Evolutionary conservation across 2,888 invertebrate genomes (phyloP).

Genomic region (Polymixis flavicincta): DNA sequence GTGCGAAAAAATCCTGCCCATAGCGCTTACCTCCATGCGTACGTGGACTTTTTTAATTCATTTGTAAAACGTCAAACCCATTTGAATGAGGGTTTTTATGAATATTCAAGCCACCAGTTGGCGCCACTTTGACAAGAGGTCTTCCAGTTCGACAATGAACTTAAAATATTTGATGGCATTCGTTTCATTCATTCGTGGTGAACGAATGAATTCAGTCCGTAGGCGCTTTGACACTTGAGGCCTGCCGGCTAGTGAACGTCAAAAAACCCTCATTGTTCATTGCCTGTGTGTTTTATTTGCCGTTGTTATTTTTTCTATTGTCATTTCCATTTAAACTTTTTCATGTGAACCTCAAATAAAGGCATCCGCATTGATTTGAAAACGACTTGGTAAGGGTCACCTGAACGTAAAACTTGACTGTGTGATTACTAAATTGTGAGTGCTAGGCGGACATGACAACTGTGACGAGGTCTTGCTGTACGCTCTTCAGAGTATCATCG

Average conservation of each 20-base stretch:
- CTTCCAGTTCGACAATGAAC: too few species aligned
- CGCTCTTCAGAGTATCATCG: conserved; percentile 18
- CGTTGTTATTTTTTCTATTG: not conserved
- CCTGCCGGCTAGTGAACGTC: too few species aligned
- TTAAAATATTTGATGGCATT: too few species aligned
- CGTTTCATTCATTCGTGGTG: too few species aligned
- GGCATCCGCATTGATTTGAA: not conserved
- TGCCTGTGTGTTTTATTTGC: conserved; percentile 24
- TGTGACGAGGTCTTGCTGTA: not conserved
- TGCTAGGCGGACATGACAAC: not conserved
- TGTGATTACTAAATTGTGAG: not conserved
- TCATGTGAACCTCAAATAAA: not conserved
- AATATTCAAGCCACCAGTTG: too few species aligned
- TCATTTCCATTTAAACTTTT: not conserved
- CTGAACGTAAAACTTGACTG: not conserved
- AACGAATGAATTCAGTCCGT: too few species aligned
- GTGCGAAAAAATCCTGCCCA: too few species aligned
- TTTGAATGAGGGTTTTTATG: too few species aligned
- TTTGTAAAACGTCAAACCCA: conserved; percentile 22
- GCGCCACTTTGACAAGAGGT: too few species aligned
- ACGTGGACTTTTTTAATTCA: not conserved
- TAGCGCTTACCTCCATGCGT: too few species aligned
- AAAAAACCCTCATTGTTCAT: too few species aligned
- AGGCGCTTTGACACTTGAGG: too few species aligned
- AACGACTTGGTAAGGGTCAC: conserved; percentile 12